A percentile compares a stretch with the other conserved stretches of the same genome.
Conservation (phyloP, 2,888 invertebrate genomes). For the Acleris cristana region DNA sequence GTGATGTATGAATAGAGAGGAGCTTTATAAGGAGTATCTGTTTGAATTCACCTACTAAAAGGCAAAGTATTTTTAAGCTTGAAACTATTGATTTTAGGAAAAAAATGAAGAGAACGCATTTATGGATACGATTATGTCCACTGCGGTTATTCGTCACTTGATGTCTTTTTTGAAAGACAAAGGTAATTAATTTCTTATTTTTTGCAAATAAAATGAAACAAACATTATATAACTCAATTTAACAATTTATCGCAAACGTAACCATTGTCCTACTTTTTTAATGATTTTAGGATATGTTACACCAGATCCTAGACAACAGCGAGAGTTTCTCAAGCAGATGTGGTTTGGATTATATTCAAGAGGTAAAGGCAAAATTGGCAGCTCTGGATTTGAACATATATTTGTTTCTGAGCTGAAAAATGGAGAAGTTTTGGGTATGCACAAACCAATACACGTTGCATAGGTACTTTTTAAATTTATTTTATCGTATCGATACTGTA, state of each 20-base stretch:
- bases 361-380: slow-evolving; percentile 90
- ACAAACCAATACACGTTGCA: background rate
- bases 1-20: too few relatives aligned
- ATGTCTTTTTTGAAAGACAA: slow-evolving; percentile 87
- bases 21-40: too few relatives aligned
- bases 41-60: too few relatives aligned
- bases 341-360: slow-evolving; percentile 94
- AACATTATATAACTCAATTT: background rate
- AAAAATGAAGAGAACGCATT: slow-evolving; percentile 91
- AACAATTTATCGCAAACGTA: too few relatives aligned
- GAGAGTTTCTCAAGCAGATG: slow-evolving; percentile 87
- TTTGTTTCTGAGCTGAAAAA: slow-evolving; percentile 94
- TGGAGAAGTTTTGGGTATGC: slow-evolving; percentile 84
- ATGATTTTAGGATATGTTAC: slow-evolving; percentile 81
- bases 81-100: slow-evolving; percentile 74
- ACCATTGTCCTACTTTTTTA: too few relatives aligned
- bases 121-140: slow-evolving; percentile 90
- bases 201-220: too few relatives aligned
- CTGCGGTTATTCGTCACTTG: slow-evolving; percentile 88
- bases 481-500: too few relatives aligned
- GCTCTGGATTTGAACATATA: slow-evolving; percentile 96
- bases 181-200: slow-evolving; percentile 57
- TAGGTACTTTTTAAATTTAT: too few relatives aligned
- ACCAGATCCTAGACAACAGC: slow-evolving; percentile 87
- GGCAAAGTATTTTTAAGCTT: too few relatives aligned